These are phyloP conservation scores for Oceanodroma leucorhoa DNA, from an alignment of 2,797 vertebrate species.

Conservation along the genomic window DNA sequence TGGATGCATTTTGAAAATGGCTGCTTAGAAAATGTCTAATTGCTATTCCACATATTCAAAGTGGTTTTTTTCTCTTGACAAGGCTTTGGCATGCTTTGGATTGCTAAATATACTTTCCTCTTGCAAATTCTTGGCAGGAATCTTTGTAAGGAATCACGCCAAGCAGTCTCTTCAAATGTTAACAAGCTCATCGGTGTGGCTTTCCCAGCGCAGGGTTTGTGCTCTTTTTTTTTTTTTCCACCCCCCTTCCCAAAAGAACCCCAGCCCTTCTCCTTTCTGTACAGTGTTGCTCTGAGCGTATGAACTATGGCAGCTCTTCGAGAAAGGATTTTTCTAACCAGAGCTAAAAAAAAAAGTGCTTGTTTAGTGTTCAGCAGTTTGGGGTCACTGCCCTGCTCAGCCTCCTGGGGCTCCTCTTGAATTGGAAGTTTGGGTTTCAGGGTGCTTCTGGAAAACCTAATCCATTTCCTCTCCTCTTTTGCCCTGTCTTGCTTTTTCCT, in stretches of 20 bases:
- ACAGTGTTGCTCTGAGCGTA: background rate
- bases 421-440: background rate
- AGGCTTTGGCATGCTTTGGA: conserved; percentile 75
- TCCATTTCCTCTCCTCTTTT: background rate
- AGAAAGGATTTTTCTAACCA: background rate
- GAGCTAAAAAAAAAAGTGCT: background rate
- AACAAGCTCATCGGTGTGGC: conserved; percentile 74
- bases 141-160: conserved; percentile 58
- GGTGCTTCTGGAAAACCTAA: background rate
- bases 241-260: background rate
- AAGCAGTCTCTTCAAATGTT: conserved; percentile 74
- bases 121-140: conserved; percentile 68
- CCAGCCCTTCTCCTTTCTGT: background rate
- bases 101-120: conserved; percentile 80
- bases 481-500: background rate
- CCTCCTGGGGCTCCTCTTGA: background rate
- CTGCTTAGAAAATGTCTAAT: conserved; percentile 75
- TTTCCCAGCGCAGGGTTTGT: conserved; percentile 59
- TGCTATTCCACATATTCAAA: conserved; percentile 75
- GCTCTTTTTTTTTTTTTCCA: background rate
- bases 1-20: conserved; percentile 64
- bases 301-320: conserved; percentile 1
- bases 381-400: background rate
- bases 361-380: background rate
- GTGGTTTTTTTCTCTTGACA: conserved; percentile 67